A percentile compares a stretch with the other conserved stretches of the same genome.
Conservation (phyloP, 2,113 vertebrate species). For the Phrynosoma blainvillii region DNA sequence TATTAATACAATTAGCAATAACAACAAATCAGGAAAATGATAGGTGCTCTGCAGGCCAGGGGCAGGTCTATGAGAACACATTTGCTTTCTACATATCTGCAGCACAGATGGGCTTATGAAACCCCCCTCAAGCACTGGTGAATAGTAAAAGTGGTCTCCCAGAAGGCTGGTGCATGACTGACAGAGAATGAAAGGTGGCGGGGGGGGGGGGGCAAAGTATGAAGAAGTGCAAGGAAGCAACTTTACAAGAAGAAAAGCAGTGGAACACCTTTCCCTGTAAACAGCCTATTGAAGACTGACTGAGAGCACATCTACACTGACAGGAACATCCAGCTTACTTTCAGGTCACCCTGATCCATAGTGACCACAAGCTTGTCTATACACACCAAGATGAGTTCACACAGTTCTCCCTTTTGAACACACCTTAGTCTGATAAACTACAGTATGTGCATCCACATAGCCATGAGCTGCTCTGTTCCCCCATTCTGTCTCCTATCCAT, state of each 20-base stretch:
- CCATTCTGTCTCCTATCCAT: too few relatives aligned
- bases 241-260: too few relatives aligned
- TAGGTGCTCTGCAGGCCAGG: constrained; percentile 36
- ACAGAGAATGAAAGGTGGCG: not conserved
- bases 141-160: not conserved
- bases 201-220: not conserved
- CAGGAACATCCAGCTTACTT: too few relatives aligned
- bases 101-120: constrained; percentile 13
- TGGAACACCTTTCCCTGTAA: not conserved
- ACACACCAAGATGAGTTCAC: too few relatives aligned
- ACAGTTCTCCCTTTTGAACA: too few relatives aligned
- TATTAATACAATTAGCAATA: constrained; percentile 63
- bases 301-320: too few relatives aligned
- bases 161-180: accelerated
- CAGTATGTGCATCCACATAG: too few relatives aligned
- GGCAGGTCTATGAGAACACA: constrained; percentile 33
- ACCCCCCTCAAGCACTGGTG: not conserved
- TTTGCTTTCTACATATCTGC: constrained; percentile 16
- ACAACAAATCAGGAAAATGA: constrained; percentile 55
- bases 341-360: too few relatives aligned
- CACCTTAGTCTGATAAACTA: too few relatives aligned
- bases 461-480: too few relatives aligned
- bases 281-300: too few relatives aligned
- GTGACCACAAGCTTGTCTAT: too few relatives aligned
- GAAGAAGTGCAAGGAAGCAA: not conserved